Evolutionary conservation across 2,888 invertebrate species (phyloP), one percentile per base, ranked within the genome.

Genomic region (Choristoneura rosaceana): DNA sequence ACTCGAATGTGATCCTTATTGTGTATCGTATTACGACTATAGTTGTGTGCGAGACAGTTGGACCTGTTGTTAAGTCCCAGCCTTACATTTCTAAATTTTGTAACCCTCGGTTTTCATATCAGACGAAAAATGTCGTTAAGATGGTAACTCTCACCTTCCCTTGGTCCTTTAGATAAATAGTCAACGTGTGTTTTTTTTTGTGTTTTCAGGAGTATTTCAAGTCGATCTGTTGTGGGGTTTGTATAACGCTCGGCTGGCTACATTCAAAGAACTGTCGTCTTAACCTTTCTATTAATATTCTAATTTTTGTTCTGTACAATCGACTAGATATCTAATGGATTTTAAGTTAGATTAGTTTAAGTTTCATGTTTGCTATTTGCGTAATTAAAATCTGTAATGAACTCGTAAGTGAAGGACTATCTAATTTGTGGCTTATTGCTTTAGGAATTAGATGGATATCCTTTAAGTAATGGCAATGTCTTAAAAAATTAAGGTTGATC

Each of bases 121-220:
- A 38, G 45, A 55, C 12, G 12, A n/a, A 34, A 34, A 55, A 52
- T 9, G 25, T 25, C 55, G 55, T 55, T 55, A 12, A 17, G 12
- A 55, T 55, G 55, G 25, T 25, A 7, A 25, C 12, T 52, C 9
- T 52, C 50, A 50, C 7, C 52, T 66, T 9, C 14, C 41, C 50
- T 61, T 14, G 65, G 66, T 43, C 52, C 63, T 63, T 17, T 47
- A 68, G 47, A 63, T 75, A 71, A 73, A 73, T 75, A 77, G 78
- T 84, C 82, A 86, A 80, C 79, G 82, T 88, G 80, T 85, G 80
- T 74, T 79, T 88, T 79, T 88, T 52, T 87, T 89, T 90, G 87
- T 89, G 86, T 80, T 89, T 90, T 88, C 90, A 90, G 90, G 89
- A 83, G 84, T 83, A 73, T 83, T 87, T 86, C 84, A 89, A 88